These are phyloP conservation scores for Sarcophaga caerulescens DNA, from an alignment of 2,888 invertebrate genomes.

Conservation along the genomic window DNA sequence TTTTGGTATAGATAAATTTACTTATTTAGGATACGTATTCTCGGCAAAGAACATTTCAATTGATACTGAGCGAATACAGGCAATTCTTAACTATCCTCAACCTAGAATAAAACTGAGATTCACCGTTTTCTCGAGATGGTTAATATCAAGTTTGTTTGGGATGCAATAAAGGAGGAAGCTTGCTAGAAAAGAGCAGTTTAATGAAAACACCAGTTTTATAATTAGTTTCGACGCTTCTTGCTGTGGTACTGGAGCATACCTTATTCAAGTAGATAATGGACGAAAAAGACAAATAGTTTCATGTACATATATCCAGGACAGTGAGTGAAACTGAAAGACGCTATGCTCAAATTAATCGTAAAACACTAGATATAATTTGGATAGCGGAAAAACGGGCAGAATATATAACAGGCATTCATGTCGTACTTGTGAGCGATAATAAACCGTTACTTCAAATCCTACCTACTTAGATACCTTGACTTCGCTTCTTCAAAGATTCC, in stretches of 20 bases:
- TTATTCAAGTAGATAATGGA: constrained; percentile 14
- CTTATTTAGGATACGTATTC: constrained; percentile 30
- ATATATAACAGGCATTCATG: not conserved
- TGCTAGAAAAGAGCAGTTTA: no score
- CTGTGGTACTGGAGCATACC: constrained; percentile 36
- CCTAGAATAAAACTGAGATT: constrained; percentile 42
- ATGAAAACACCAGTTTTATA: constrained; percentile 29
- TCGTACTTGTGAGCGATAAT: constrained; percentile 30
- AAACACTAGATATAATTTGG: constrained; percentile 18
- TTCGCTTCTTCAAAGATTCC: constrained; percentile 1
- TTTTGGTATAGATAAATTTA: constrained; percentile 36
- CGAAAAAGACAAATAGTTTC: constrained; percentile 15
- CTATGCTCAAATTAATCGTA: not conserved
- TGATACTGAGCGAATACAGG: constrained; percentile 28
- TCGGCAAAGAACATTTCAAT: constrained; percentile 31
- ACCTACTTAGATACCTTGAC: not conserved
- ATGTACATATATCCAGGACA: constrained; percentile 38
- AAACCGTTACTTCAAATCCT: constrained; percentile 38
- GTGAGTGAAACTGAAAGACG: constrained; percentile 20
- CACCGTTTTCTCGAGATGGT: no score
- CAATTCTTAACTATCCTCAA: constrained; percentile 35
- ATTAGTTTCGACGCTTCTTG: constrained; percentile 51
- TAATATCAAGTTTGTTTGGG: no score
- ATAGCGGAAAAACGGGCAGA: constrained; percentile 28
- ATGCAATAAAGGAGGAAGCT: constrained; percentile 26